phyloP scores from a whole-genome alignment of 2,113 vertebrate genomes.

The Lampris megalopsis region DNA sequence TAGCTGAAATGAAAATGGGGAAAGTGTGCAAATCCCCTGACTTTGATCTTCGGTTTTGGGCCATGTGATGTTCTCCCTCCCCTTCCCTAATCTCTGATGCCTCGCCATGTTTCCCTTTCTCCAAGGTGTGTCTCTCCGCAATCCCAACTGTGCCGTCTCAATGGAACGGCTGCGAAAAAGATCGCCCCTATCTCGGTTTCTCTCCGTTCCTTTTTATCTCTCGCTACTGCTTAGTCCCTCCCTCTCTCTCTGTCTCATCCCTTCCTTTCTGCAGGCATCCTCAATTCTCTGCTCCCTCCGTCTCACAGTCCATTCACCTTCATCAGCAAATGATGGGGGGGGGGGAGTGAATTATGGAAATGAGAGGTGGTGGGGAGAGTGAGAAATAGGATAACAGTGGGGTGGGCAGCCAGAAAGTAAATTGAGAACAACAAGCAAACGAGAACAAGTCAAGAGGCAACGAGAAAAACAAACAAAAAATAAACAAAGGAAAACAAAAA shows the following conservation, averaged over 20 bases:
- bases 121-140: constrained; percentile 61
- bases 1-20: constrained; percentile 69
- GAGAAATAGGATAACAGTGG: constrained; percentile 43
- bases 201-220: not conserved
- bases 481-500: constrained; percentile 7
- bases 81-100: constrained; percentile 62
- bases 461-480: not conserved
- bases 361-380: constrained; percentile 40
- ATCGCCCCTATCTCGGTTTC: constrained; percentile 33
- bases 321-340: constrained; percentile 35
- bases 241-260: constrained; percentile 28
- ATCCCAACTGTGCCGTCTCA: constrained; percentile 64
- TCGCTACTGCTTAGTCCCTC: not conserved
- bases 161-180: constrained; percentile 42
- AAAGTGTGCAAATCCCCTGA: constrained; percentile 67
- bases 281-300: constrained; percentile 45
- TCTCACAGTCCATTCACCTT: constrained; percentile 11
- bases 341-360: constrained; percentile 49
- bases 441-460: constrained; percentile 25
- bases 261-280: constrained; percentile 55
- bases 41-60: constrained; percentile 73
- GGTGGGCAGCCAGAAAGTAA: constrained; percentile 49
- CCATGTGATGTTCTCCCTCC: constrained; percentile 56
- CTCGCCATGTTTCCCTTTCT: constrained; percentile 58
- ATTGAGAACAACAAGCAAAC: constrained; percentile 52